A percentile compares a stretch with the other conserved stretches of the same genome.
Evolutionary conservation across 2,888 invertebrate genomes (phyloP).

Genomic region (Altica lythri): DNA sequence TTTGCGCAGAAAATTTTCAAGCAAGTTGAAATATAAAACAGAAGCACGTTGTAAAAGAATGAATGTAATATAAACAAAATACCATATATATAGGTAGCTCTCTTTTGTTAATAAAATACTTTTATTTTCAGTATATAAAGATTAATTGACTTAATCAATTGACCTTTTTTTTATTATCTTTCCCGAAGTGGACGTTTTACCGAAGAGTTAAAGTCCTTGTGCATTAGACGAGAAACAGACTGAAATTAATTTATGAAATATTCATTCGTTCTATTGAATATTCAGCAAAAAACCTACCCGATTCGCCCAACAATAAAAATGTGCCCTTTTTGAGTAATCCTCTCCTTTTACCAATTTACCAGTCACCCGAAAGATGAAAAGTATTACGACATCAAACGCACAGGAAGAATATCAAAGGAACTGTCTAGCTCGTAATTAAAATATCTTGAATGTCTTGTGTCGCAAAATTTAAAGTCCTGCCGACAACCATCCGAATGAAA

Average conservation of each 20-base stretch:
- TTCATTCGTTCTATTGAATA: constrained; percentile 16
- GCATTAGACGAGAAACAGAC: not conserved
- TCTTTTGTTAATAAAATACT: no score
- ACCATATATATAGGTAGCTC: no score
- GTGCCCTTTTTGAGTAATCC: constrained; percentile 23
- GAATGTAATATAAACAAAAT: constrained; percentile 3
- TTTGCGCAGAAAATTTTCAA: not conserved
- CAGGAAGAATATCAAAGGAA: constrained; percentile 30
- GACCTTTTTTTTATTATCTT: no score
- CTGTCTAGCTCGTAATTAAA: constrained; percentile 29
- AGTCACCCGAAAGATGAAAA: constrained; percentile 31
- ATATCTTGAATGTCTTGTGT: constrained; percentile 30
- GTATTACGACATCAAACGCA: constrained; percentile 31
- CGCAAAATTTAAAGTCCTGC: constrained; percentile 22
- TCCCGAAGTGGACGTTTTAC: no score
- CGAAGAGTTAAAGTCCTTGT: not conserved
- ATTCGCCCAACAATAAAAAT: constrained; percentile 18
- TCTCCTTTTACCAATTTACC: constrained; percentile 24
- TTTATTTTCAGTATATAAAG: no score
- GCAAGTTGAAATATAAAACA: constrained; percentile 15
- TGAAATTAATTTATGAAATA: constrained; percentile 17
- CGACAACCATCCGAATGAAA: constrained; percentile 12
- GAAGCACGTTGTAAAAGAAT: constrained; percentile 8
- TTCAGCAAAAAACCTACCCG: constrained; percentile 13
- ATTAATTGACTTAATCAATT: no score